Base-by-base conservation (phyloP, 2,888 invertebrate species). In the Polylopha cassiicola region DNA sequence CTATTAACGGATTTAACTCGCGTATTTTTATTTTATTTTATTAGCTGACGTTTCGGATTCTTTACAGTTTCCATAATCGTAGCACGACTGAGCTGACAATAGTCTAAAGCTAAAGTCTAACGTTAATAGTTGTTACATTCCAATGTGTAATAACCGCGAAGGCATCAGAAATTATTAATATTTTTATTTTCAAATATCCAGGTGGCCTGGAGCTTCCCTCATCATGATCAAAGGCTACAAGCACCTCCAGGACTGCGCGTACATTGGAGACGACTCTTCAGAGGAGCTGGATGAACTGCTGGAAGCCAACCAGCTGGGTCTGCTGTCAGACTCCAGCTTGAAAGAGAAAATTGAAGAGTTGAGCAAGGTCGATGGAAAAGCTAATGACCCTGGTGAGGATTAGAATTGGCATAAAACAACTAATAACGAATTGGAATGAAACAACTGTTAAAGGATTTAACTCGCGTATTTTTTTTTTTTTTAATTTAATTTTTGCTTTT, bases 261-360 rank as follows among this genome's bases (percentile, higher is more conserved):
- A 92, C 73, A 92, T 93, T 32, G 93, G 93, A 0, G 92, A 93
- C 58, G 90, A 93, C 59, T 93, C 92, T 0, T 92, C 92, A 0
- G 93, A 93, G 61, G 92, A 93, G 53, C 66, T 90, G 4, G 91
- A 92, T 13, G 92, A 92, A 56, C 65, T 89, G n/a, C 48, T 80
- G 3, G 86, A 87, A 51, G 79, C 86, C 0, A 73, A 77, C 32
- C 71, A 77, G 28, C 59, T 73, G 0, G 87, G 86, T 0, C 60
- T 78, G 1, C 56, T 82, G 20, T 60, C 64, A 0, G 65, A 79
- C 36, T 55, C 70, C 3, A 66, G 68, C 1, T 58, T 79, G 1
- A 47, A 67, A 28, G 60, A 78, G 53, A 82, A 77, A 48, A 62
- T 78, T 13, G 59, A 60, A 11, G 55, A 69, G 26, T 45, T 85